Conservation (phyloP, 2,888 invertebrate genomes). For the Prosapia bicincta region DNA sequence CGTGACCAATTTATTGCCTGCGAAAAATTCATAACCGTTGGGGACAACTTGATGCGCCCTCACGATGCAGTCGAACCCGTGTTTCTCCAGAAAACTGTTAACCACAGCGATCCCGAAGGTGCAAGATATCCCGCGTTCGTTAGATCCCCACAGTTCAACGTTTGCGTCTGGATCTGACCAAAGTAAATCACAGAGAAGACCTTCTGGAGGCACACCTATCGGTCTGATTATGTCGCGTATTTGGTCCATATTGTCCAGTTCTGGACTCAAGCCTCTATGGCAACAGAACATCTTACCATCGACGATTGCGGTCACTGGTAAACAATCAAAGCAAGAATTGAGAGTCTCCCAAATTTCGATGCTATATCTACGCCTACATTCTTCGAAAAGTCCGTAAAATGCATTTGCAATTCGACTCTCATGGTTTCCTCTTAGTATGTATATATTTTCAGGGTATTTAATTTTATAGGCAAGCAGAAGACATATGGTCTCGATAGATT, state of each 20-base stretch:
- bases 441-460: neutral
- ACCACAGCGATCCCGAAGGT: slow-evolving; percentile 53
- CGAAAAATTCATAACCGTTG: slow-evolving; percentile 25
- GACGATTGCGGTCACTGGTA: slow-evolving; percentile 60
- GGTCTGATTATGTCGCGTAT: slow-evolving; percentile 55
- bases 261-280: slow-evolving; percentile 52
- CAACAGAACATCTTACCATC: slow-evolving; percentile 64
- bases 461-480: neutral
- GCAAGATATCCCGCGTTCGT: slow-evolving; percentile 60
- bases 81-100: neutral
- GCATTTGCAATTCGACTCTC: neutral
- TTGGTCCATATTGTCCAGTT: slow-evolving; percentile 54
- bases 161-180: slow-evolving; percentile 50
- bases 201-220: slow-evolving; percentile 54
- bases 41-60: neutral
- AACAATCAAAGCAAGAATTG: slow-evolving; percentile 49
- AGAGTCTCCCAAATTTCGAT: slow-evolving; percentile 45
- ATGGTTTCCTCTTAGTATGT: neutral
- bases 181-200: slow-evolving; percentile 55
- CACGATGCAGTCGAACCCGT: neutral
- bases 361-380: slow-evolving; percentile 34
- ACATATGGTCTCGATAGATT: neutral
- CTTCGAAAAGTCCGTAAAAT: neutral
- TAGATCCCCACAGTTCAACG: slow-evolving; percentile 55
- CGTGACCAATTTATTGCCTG: slow-evolving; percentile 31